phyloP scores from a whole-genome alignment of 2,888 invertebrate species.

The Caenorhabditis drosophilae region DNA sequence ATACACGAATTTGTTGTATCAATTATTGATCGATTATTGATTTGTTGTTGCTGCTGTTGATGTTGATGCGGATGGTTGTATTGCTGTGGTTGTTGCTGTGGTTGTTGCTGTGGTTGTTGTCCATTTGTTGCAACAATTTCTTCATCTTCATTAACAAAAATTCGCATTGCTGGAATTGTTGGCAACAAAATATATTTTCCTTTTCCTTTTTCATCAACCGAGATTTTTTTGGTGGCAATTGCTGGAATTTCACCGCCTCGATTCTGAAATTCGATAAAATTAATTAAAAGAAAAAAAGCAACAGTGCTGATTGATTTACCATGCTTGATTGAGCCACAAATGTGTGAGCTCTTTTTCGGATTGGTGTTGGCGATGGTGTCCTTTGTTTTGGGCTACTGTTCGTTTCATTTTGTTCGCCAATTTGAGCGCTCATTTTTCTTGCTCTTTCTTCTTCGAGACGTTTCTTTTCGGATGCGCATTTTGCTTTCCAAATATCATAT shows the following conservation, averaged over 20 bases:
- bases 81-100: background rate
- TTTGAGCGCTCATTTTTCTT: slow-evolving; percentile 2
- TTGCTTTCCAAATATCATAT: slow-evolving; percentile 58
- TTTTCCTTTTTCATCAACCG: slow-evolving; percentile 42
- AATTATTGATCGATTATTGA: no score
- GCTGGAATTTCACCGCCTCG: slow-evolving; percentile 31
- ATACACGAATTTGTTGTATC: no score
- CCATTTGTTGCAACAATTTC: slow-evolving; percentile 7
- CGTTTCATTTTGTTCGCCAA: background rate
- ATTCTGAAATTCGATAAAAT: slow-evolving; percentile 5
- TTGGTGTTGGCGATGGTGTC: slow-evolving; percentile 15
- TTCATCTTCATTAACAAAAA: slow-evolving; percentile 42
- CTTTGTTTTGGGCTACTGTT: background rate
- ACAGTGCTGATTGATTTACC: no score
- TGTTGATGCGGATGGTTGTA: slow-evolving; percentile 17
- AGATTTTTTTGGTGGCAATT: slow-evolving; percentile 29
- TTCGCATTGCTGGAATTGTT: slow-evolving; percentile 49
- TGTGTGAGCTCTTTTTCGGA: slow-evolving; percentile 43
- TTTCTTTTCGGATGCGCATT: slow-evolving; percentile 50
- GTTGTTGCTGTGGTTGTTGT: background rate
- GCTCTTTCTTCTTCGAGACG: slow-evolving; percentile 34
- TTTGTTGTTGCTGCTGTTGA: no score
- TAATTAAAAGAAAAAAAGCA: no score
- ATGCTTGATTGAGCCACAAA: slow-evolving; percentile 37
- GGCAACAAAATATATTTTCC: slow-evolving; percentile 45